These are phyloP conservation scores for Pyrrhura leucotis DNA, from an alignment of 2,797 vertebrate species.

Conservation along the genomic window DNA sequence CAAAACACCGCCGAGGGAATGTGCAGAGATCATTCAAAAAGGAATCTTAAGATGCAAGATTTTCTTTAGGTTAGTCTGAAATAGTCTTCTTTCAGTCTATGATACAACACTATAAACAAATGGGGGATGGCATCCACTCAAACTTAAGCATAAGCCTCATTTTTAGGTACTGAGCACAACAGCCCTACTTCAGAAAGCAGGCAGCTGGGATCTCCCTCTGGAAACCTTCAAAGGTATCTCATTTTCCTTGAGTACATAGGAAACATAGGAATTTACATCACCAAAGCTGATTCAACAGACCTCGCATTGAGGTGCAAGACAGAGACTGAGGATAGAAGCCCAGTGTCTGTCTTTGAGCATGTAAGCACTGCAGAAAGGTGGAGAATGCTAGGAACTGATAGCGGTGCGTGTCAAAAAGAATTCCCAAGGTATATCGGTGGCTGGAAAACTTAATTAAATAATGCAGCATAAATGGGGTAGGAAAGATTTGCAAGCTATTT, in stretches of 20 bases:
- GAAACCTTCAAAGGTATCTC: constrained; percentile 4
- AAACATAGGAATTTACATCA: neutral
- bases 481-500: neutral
- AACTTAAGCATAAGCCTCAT: constrained; percentile 46
- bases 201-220: constrained; percentile 27
- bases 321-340: neutral
- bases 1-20: constrained; percentile 69
- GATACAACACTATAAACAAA: constrained; percentile 62
- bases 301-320: neutral
- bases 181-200: neutral
- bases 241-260: neutral
- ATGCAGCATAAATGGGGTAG: neutral
- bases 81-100: constrained; percentile 51
- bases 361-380: neutral
- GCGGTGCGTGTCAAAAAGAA: neutral
- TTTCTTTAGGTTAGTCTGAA: constrained; percentile 72
- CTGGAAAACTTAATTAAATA: neutral
- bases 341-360: neutral
- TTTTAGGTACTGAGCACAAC: constrained; percentile 26
- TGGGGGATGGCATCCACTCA: constrained; percentile 54
- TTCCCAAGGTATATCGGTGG: neutral
- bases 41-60: constrained; percentile 72
- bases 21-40: constrained; percentile 73
- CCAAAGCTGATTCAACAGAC: neutral
- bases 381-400: neutral